Percentiles rank a stretch among this genome's conserved stretches.
Conservation (phyloP, 2,797 vertebrate genomes). For the Pseudochirops corinnae region DNA sequence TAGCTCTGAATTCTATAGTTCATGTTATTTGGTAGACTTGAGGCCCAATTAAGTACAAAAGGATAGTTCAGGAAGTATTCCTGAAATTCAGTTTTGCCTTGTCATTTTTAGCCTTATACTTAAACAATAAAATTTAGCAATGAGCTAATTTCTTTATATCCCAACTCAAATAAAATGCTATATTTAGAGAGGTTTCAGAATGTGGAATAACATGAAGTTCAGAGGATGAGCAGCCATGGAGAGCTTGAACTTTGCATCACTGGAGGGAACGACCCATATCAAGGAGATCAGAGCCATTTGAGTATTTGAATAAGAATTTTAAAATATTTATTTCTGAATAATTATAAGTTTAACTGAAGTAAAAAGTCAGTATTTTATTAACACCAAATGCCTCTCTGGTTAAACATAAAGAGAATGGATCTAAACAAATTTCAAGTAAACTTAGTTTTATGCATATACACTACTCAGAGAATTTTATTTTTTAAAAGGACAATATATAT, state of each 20-base stretch:
- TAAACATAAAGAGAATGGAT: background rate
- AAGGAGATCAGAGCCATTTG: background rate
- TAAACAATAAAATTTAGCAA: slow-evolving; percentile 4
- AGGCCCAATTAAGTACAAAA: background rate
- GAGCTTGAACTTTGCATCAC: background rate
- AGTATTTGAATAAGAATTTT: slow-evolving; percentile 10
- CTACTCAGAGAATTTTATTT: background rate
- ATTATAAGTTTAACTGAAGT: background rate
- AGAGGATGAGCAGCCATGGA: background rate
- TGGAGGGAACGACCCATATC: background rate
- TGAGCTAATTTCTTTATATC: slow-evolving; percentile 20
- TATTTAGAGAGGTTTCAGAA: background rate
- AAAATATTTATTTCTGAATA: slow-evolving; percentile 8
- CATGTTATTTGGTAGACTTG: background rate
- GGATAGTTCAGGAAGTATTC: background rate
- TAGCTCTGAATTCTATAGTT: slow-evolving; percentile 1
- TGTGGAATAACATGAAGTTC: background rate
- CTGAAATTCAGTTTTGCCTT: slow-evolving; percentile 10
- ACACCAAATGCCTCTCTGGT: background rate
- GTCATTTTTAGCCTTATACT: background rate
- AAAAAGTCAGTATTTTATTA: background rate
- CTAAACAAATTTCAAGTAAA: slow-evolving; percentile 38
- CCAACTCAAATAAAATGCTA: background rate
- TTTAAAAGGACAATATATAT: background rate
- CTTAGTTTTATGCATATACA: background rate